A percentile compares a stretch with the other conserved stretches of the same genome.
Evolutionary conservation across 2,113 vertebrate species (phyloP).

Genomic region (Panthera tigris): DNA sequence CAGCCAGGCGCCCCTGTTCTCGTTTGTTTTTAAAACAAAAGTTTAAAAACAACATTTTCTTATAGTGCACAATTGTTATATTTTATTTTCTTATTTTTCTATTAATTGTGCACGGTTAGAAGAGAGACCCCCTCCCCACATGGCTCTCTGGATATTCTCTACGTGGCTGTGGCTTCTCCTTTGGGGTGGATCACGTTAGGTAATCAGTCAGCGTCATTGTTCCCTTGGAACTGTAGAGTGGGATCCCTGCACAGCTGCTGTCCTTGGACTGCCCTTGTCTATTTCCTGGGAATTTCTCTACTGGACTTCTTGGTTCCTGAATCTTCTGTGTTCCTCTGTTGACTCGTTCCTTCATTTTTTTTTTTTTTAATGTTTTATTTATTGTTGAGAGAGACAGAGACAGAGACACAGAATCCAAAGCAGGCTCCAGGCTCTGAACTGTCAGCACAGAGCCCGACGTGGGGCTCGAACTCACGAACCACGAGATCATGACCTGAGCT

Average conservation of each 20-base stretch:
- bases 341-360: neutral
- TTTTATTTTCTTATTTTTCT: slow-evolving; percentile 27
- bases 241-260: neutral
- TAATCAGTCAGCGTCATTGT: neutral
- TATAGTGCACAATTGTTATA: neutral
- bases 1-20: neutral
- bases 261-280: neutral
- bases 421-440: no score
- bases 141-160: neutral
- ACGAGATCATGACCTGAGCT: no score
- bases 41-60: neutral
- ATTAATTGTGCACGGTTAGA: neutral
- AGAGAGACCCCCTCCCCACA: no score
- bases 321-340: neutral
- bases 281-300: neutral
- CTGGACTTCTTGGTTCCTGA: neutral
- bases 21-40: neutral
- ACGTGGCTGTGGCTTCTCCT: neutral
- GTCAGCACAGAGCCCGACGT: no score
- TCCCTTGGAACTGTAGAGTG: neutral
- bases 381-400: no score
- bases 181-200: neutral
- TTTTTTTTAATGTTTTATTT: no score
- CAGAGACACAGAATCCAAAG: no score
- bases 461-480: no score